Evolutionary conservation across 1,140 invertebrate genomes (phyloP).

Genomic region (Lutraria rhynchaena): DNA sequence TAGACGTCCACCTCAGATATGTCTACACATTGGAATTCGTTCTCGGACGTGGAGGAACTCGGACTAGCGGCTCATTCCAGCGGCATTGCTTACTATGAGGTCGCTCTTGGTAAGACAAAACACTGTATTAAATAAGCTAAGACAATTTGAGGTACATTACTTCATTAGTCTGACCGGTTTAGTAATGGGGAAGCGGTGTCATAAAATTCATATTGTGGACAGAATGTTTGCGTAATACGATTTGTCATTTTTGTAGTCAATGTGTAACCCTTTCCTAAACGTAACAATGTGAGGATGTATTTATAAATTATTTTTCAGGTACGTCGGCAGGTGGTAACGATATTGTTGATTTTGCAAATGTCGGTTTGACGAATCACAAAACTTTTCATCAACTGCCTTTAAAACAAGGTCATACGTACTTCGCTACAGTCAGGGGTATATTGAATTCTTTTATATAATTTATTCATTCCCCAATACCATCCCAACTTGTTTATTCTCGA

Average conservation of each 20-base stretch:
- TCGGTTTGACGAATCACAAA: slow-evolving; percentile 66
- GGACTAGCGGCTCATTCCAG: slow-evolving; percentile 23
- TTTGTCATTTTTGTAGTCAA: not conserved
- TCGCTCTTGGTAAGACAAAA: slow-evolving; percentile 23
- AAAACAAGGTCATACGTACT: slow-evolving; percentile 69
- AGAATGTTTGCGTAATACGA: not conserved
- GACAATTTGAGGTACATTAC: not conserved
- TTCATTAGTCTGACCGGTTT: not conserved
- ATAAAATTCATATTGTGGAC: not conserved
- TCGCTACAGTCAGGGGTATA: slow-evolving; percentile 68
- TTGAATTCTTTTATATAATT: no score
- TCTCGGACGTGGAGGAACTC: slow-evolving; percentile 29
- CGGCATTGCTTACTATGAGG: slow-evolving; percentile 23
- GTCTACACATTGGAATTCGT: slow-evolving; percentile 37
- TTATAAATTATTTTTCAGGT: slow-evolving; percentile 61
- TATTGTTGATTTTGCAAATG: slow-evolving; percentile 58
- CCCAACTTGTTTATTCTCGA: no score
- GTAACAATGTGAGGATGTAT: not conserved
- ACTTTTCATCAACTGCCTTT: slow-evolving; percentile 63
- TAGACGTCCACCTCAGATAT: slow-evolving; percentile 30
- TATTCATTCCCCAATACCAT: no score
- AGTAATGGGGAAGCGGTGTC: not conserved
- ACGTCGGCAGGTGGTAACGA: slow-evolving; percentile 61
- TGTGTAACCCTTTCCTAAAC: not conserved
- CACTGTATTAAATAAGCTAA: not conserved